phyloP scores from a whole-genome alignment of 2,113 vertebrate species.

The Desmodus rotundus region DNA sequence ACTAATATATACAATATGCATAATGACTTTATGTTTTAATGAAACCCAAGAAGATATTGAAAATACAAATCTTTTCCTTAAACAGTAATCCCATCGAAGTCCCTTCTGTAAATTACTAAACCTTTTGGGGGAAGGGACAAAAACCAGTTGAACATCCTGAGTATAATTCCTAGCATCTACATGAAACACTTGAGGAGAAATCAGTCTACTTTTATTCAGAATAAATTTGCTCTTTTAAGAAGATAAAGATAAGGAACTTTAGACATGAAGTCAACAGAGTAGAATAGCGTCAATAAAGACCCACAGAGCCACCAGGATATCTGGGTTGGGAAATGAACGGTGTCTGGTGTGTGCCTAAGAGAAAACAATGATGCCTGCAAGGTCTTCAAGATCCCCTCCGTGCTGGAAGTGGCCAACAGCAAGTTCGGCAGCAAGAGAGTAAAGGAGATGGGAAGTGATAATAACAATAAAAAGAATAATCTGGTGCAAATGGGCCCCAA shows the following conservation, averaged over 20 bases:
- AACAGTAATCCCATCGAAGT: slow-evolving; percentile 37
- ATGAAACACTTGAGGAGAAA: slow-evolving; percentile 56
- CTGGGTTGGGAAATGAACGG: slow-evolving; percentile 62
- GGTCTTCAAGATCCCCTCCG: slow-evolving; percentile 71
- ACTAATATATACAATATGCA: neutral
- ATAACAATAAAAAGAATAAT: slow-evolving; percentile 86
- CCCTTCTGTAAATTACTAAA: slow-evolving; percentile 48
- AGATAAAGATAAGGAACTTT: slow-evolving; percentile 35
- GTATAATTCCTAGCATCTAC: slow-evolving; percentile 44
- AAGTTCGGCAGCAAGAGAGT: slow-evolving; percentile 78
- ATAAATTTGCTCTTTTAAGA: slow-evolving; percentile 52
- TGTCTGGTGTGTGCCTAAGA: slow-evolving; percentile 67
- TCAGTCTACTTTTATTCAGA: slow-evolving; percentile 43
- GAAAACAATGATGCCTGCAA: slow-evolving; percentile 66
- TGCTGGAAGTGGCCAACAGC: slow-evolving; percentile 77
- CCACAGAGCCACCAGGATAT: slow-evolving; percentile 55
- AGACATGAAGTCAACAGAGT: slow-evolving; percentile 45
- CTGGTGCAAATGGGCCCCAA: slow-evolving; percentile 84
- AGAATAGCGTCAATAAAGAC: slow-evolving; percentile 40
- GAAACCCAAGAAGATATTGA: slow-evolving; percentile 51
- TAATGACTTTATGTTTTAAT: slow-evolving; percentile 47
- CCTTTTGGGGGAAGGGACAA: slow-evolving; percentile 35
- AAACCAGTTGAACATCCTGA: slow-evolving; percentile 33
- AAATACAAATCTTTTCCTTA: slow-evolving; percentile 32
- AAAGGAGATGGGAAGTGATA: slow-evolving; percentile 83